phyloP scores from a whole-genome alignment of 2,888 invertebrate genomes.

The Drosophila demipolita region DNA sequence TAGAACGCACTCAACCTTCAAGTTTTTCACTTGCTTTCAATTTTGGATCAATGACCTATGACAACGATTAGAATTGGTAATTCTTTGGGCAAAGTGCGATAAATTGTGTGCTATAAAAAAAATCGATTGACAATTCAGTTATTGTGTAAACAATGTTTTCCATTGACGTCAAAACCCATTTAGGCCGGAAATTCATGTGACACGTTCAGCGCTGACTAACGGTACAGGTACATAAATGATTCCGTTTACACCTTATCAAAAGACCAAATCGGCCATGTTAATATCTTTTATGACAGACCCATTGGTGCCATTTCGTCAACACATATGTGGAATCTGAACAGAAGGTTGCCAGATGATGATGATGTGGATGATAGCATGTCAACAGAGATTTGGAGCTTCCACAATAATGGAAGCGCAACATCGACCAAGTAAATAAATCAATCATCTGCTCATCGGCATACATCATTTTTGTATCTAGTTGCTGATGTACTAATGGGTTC shows the following conservation, averaged over 20 bases:
- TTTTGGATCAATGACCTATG: conserved; percentile 48
- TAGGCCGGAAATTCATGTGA: conserved; percentile 41
- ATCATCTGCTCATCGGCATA: conserved; percentile 41
- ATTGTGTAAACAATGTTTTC: conserved; percentile 9
- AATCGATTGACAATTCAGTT: conserved; percentile 33
- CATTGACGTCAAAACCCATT: conserved; percentile 51
- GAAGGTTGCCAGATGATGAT: conserved; percentile 28
- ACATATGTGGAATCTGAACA: conserved; percentile 9
- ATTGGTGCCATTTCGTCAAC: conserved; percentile 20
- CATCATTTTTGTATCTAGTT: conserved; percentile 13
- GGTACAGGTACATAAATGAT: conserved; percentile 27
- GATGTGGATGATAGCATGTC: conserved; percentile 11
- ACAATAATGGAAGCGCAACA: conserved; percentile 9
- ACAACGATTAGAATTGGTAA: conserved; percentile 59
- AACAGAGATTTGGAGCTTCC: conserved; percentile 8
- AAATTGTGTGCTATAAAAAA: conserved; percentile 5
- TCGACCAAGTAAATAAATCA: conserved; percentile 67
- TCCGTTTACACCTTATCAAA: conserved; percentile 35
- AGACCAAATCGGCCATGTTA: conserved; percentile 20
- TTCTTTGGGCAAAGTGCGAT: conserved; percentile 10
- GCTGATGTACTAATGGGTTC: conserved; percentile 21
- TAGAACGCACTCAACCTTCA: not conserved
- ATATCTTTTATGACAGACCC: conserved; percentile 43
- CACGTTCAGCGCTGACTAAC: conserved; percentile 45
- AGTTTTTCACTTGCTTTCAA: not conserved